Conservation (phyloP, 2,113 vertebrate species). For the Atractosteus spatula region DNA sequence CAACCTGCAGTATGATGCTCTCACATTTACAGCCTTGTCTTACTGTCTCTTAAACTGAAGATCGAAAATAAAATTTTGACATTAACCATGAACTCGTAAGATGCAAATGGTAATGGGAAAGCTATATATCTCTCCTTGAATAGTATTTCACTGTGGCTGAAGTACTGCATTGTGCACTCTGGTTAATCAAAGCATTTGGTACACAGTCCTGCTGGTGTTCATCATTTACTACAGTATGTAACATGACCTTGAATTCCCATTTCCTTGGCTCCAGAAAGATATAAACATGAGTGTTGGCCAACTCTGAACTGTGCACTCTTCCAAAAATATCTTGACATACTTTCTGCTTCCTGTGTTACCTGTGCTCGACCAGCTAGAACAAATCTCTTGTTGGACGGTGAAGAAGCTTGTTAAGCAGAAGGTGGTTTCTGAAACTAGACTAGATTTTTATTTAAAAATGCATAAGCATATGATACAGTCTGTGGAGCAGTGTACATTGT, state of each 20-base stretch:
- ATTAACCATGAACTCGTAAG: too few species aligned
- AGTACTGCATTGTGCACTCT: conserved; percentile 4
- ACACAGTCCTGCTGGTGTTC: not conserved
- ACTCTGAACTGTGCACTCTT: conserved; percentile 24
- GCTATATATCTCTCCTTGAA: too few species aligned
- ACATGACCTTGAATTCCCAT: conserved; percentile 32
- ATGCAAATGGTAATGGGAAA: too few species aligned
- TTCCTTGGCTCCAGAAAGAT: not conserved
- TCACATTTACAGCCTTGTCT: conserved; percentile 34
- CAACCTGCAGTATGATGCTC: conserved; percentile 33
- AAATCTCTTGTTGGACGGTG: conserved; percentile 14
- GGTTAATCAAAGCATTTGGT: too few species aligned
- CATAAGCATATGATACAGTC: conserved; percentile 11
- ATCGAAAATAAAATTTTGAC: conserved; percentile 5
- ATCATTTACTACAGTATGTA: conserved; percentile 24
- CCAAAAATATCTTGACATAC: conserved; percentile 23
- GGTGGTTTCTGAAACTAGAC: conserved; percentile 19
- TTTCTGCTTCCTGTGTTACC: conserved; percentile 18
- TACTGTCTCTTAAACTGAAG: conserved; percentile 47
- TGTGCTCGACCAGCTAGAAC: conserved; percentile 22
- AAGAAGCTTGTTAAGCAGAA: not conserved
- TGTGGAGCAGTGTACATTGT: conserved; percentile 6
- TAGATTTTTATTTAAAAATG: conserved; percentile 18
- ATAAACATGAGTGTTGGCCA: conserved; percentile 14
- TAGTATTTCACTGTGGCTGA: not conserved